Conservation (phyloP, 2,888 invertebrate species). For the Phlogophora meticulosa region DNA sequence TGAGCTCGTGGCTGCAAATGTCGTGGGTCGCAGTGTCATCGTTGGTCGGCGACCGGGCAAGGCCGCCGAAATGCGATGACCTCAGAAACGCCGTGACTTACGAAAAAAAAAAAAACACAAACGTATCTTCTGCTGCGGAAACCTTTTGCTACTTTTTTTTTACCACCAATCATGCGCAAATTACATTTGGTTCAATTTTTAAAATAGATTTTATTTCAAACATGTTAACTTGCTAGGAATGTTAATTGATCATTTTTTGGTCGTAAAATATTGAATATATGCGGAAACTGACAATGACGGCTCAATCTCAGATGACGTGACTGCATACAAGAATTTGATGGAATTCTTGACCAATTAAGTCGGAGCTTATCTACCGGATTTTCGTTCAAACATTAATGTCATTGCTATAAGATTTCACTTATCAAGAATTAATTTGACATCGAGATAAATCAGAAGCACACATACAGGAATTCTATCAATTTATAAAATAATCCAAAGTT, state of each 20-base stretch:
- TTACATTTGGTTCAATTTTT: slow-evolving; percentile 56
- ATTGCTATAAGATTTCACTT: slow-evolving; percentile 63
- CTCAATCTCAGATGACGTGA: slow-evolving; percentile 55
- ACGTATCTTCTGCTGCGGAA: slow-evolving; percentile 60
- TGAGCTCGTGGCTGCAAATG: slow-evolving; percentile 76
- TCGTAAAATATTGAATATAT: slow-evolving; percentile 56
- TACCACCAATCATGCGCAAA: slow-evolving; percentile 44
- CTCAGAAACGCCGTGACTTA: slow-evolving; percentile 77
- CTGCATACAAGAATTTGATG: slow-evolving; percentile 48
- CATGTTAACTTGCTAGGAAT: slow-evolving; percentile 46
- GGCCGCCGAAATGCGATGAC: slow-evolving; percentile 88
- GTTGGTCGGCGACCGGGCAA: slow-evolving; percentile 89
- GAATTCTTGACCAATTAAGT: slow-evolving; percentile 59
- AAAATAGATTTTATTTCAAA: slow-evolving; percentile 41
- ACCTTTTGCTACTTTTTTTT: slow-evolving; percentile 52
- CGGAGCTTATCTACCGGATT: slow-evolving; percentile 51
- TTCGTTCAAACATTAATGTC: slow-evolving; percentile 56
- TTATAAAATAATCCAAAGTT: slow-evolving; percentile 31
- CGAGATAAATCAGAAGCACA: slow-evolving; percentile 53
- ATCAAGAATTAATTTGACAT: slow-evolving; percentile 68
- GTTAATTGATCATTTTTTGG: slow-evolving; percentile 58
- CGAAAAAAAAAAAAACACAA: slow-evolving; percentile 71
- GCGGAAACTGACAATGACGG: slow-evolving; percentile 61
- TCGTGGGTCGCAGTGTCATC: slow-evolving; percentile 82
- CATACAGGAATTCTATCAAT: slow-evolving; percentile 25